A percentile compares a stretch with the other conserved stretches of the same genome.
Evolutionary conservation across 1,140 invertebrate species (phyloP).

Genomic region (Bombus confusus): DNA sequence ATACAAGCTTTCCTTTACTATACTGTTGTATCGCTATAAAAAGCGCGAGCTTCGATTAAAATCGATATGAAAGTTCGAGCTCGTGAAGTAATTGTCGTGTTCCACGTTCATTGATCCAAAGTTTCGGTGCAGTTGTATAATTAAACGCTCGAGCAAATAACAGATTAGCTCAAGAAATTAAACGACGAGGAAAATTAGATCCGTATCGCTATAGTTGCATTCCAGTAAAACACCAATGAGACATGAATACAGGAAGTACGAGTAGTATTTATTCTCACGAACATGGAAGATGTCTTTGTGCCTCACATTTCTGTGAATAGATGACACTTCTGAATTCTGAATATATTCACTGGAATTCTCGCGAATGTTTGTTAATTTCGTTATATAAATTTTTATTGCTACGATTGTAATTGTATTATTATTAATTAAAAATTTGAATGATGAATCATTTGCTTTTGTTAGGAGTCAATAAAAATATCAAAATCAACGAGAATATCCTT

Average conservation of each 20-base stretch:
- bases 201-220: not conserved
- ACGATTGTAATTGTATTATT: too few relatives aligned
- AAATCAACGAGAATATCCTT: too few relatives aligned
- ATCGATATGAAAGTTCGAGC: not conserved
- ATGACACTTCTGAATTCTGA: not conserved
- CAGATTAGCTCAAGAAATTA: not conserved
- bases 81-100: not conserved
- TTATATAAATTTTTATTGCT: too few relatives aligned
- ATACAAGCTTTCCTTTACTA: too few relatives aligned
- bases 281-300: too few relatives aligned
- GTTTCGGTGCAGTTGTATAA: not conserved
- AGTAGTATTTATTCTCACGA: too few relatives aligned
- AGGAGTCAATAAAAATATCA: too few relatives aligned
- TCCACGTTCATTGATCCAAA: not conserved
- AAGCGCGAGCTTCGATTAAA: too few relatives aligned
- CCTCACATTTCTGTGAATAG: not conserved
- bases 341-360: not conserved
- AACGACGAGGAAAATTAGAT: constrained; percentile 4
- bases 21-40: too few relatives aligned
- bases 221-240: not conserved
- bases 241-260: not conserved
- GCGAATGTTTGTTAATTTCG: too few relatives aligned
- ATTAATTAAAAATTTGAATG: too few relatives aligned
- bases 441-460: too few relatives aligned
- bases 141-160: constrained; percentile 9